Conservation (phyloP, 2,888 invertebrate genomes). For the Cosmia pyralina region DNA sequence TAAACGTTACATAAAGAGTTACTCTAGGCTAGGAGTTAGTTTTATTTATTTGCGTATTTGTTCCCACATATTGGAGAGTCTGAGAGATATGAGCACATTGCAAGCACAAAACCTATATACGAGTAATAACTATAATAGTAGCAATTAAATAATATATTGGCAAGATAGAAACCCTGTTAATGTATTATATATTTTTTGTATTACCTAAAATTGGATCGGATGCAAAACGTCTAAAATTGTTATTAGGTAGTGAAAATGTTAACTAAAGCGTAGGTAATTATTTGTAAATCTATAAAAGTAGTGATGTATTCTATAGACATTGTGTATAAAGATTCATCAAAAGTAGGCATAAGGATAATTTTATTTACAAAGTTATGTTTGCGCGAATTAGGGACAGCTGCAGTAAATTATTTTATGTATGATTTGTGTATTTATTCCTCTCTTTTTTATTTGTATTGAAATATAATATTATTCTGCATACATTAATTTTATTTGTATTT, state of each 20-base stretch:
- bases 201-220: constrained; percentile 24
- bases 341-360: constrained; percentile 34
- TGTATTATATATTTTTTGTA: constrained; percentile 54
- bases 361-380: constrained; percentile 29
- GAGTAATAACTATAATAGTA: too few species aligned
- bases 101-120: constrained; percentile 52
- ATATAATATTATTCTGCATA: not conserved
- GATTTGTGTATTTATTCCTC: not conserved
- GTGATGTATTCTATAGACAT: constrained; percentile 23
- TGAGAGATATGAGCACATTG: constrained; percentile 51
- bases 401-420: not conserved
- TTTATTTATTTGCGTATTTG: constrained; percentile 25
- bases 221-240: constrained; percentile 46
- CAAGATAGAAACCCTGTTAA: constrained; percentile 39
- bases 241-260: constrained; percentile 25
- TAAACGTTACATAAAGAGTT: constrained; percentile 45
- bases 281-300: constrained; percentile 46
- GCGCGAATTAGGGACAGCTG: not conserved
- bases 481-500: constrained; percentile 1
- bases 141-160: constrained; percentile 18
- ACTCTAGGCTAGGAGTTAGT: constrained; percentile 17
- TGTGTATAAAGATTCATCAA: constrained; percentile 43
- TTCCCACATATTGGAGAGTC: not conserved
- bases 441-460: not conserved
- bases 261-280: constrained; percentile 33